Evolutionary conservation across 2,888 invertebrate genomes (phyloP).

Genomic region (Nineta flava): DNA sequence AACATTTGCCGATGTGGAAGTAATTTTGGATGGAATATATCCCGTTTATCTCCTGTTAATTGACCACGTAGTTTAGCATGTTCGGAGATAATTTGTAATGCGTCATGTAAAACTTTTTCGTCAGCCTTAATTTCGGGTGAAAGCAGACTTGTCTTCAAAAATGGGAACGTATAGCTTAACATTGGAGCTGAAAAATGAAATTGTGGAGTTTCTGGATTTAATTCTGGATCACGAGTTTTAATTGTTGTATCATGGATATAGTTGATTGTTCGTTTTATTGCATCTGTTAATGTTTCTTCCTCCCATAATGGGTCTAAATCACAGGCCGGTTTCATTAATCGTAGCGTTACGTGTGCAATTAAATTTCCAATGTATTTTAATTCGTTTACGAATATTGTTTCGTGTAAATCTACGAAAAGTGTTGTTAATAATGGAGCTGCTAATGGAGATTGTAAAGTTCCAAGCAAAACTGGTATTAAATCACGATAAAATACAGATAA

Average conservation of each 20-base stretch:
- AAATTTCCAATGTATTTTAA: constrained; percentile 35
- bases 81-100: constrained; percentile 48
- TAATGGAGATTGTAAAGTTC: constrained; percentile 56
- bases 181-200: constrained; percentile 49
- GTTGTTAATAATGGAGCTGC: constrained; percentile 51
- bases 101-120: constrained; percentile 39
- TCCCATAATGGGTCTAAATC: constrained; percentile 64
- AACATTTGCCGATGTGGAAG: constrained; percentile 74
- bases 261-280: constrained; percentile 46
- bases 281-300: constrained; percentile 44
- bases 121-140: constrained; percentile 31
- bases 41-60: constrained; percentile 26
- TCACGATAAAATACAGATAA: constrained; percentile 38
- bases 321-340: constrained; percentile 64
- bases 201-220: constrained; percentile 15
- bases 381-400: constrained; percentile 33
- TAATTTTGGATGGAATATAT: constrained; percentile 54
- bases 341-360: constrained; percentile 56
- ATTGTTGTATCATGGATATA: constrained; percentile 37
- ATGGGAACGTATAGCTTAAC: constrained; percentile 69
- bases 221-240: constrained; percentile 18
- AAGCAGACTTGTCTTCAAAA: constrained; percentile 46
- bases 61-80: constrained; percentile 51
- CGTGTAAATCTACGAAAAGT: constrained; percentile 42
- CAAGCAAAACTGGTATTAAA: constrained; percentile 38